phyloP scores from a whole-genome alignment of 2,797 vertebrate species.

The Coracias cyanogaster region DNA sequence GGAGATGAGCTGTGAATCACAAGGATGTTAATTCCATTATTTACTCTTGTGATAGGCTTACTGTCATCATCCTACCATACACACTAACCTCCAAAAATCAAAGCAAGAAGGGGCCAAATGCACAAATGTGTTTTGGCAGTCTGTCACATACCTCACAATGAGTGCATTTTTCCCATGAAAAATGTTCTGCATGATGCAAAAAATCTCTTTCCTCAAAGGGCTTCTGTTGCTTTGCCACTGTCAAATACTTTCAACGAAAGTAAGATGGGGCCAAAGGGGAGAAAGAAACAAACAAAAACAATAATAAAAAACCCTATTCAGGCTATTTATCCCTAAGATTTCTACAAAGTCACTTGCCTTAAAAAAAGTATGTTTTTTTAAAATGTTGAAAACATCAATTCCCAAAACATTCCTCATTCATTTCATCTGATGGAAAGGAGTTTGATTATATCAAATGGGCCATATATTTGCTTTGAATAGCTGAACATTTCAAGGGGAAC shows the following conservation, averaged over 20 bases:
- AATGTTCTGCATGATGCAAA: neutral
- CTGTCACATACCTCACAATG: neutral
- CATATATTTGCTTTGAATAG: neutral
- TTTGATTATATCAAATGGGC: neutral
- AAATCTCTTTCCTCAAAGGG: neutral
- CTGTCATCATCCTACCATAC: neutral
- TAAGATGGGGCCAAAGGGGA: neutral
- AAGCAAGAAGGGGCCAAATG: neutral
- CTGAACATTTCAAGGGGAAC: neutral
- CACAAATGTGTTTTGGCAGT: slow-evolving; percentile 13
- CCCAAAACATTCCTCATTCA: neutral
- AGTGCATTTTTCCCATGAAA: slow-evolving; percentile 28
- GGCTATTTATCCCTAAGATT: neutral
- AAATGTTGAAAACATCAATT: neutral
- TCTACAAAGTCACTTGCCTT: neutral
- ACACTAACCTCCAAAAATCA: neutral
- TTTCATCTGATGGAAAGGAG: neutral
- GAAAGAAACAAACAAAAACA: neutral
- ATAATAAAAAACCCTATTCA: neutral
- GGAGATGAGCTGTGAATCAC: neutral
- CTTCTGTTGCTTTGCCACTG: slow-evolving; percentile 15
- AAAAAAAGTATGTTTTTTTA: neutral
- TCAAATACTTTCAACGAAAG: neutral
- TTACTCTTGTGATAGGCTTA: neutral
- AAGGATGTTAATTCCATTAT: neutral